Evolutionary conservation across 2,888 invertebrate genomes (phyloP).

Genomic region (Ganaspis brasiliensis): DNA sequence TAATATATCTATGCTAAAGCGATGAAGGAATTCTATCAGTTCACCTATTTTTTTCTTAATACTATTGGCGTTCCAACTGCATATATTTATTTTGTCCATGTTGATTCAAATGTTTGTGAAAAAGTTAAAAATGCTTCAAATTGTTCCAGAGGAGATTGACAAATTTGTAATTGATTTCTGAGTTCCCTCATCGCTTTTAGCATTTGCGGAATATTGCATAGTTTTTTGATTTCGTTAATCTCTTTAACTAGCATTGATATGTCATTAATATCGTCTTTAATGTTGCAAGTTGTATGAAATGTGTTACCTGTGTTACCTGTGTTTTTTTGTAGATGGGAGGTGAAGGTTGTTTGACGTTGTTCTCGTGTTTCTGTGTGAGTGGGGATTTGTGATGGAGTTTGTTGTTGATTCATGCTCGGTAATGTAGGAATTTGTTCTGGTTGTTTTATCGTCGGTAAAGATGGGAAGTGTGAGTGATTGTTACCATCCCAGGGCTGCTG

Average conservation of each 20-base stretch:
- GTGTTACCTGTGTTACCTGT: not conserved
- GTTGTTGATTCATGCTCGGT: not conserved
- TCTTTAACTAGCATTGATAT: not conserved
- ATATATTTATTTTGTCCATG: slow-evolving; percentile 54
- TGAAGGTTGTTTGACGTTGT: not conserved
- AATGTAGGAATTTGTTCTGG: not conserved
- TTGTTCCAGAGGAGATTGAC: slow-evolving; percentile 45
- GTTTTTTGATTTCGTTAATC: slow-evolving; percentile 6
- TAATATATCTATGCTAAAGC: slow-evolving; percentile 49
- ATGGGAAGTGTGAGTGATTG: slow-evolving; percentile 17
- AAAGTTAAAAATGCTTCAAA: slow-evolving; percentile 56
- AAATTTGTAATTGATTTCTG: slow-evolving; percentile 24
- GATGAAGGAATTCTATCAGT: slow-evolving; percentile 48
- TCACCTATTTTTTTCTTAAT: slow-evolving; percentile 54
- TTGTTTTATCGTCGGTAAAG: too few species aligned
- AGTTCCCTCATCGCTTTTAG: slow-evolving; percentile 48
- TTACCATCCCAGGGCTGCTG: not conserved
- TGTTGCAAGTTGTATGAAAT: not conserved
- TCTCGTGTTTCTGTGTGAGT: not conserved
- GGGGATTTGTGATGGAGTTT: not conserved
- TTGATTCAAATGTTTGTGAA: slow-evolving; percentile 54
- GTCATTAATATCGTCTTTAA: slow-evolving; percentile 5
- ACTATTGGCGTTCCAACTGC: slow-evolving; percentile 64
- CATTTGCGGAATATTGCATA: slow-evolving; percentile 40
- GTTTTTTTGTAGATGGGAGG: not conserved